Evolutionary conservation across 2,888 invertebrate species (phyloP), one percentile per base, ranked within the genome.

Genomic region (Heliconius sara): DNA sequence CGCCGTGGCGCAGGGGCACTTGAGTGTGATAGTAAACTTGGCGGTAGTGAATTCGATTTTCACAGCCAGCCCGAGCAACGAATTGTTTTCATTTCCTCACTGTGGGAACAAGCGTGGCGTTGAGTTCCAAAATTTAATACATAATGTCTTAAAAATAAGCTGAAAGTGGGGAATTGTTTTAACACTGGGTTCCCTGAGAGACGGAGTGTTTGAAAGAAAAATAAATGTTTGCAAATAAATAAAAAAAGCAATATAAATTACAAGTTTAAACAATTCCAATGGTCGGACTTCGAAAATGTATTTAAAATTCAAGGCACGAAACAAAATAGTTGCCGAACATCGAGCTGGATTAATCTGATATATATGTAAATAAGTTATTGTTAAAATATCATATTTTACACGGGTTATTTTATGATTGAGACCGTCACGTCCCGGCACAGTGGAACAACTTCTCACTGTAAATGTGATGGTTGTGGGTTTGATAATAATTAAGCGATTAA

Each of bases 301-400:
- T 43, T 70, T 70, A 70, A 70, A 70, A 70, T 70, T 70, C 47
- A 25, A 47, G 43, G 25, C 43, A 70, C 70, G 47, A 25, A 47
- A 27, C 43, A 25, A 43, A 70, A 70, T 70, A 70, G 43, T 47
- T 70, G 70, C 25, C 43, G 43, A 27, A 3, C 43, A 19, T 16
- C 43, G 39, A 47, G 70, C 47, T 47, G 70, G 25, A 25, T 70
- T 47, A 47, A 70, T 70, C 25, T 25, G 70, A n/a, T 43, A 25
- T 43, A 25, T 47, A 70, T 70, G 25, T 70, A 47, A 70, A 70
- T 43, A 70, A 43, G 43, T 70, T 70, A 70, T 43, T 70, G 70
- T 70, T 70, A 25, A 43, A 70, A 70, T 43, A 70, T 47, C 70
- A 70, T 70, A 70, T 68, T 70, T 70, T 6, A 70, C 6, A 25